A percentile compares a stretch with the other conserved stretches of the same genome.
These are phyloP conservation scores for Priapulus caudatus DNA, from an alignment of 2,888 invertebrate genomes.

Conservation along the genomic window DNA sequence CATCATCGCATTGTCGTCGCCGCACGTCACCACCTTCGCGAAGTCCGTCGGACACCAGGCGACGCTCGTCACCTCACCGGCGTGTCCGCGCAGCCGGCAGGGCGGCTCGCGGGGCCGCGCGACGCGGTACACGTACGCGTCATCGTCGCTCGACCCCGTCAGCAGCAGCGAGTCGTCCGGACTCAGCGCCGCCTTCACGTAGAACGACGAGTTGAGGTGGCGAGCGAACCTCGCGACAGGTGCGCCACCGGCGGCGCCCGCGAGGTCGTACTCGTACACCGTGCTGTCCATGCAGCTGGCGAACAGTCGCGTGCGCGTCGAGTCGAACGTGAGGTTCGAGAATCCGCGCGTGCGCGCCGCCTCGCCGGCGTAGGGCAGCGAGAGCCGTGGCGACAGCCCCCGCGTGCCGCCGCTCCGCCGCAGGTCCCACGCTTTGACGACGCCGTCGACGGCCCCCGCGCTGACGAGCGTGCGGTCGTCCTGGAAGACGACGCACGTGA, in stretches of 20 bases:
- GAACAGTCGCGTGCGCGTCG: slow-evolving; percentile 54
- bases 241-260: slow-evolving; percentile 29
- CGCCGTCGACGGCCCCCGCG: slow-evolving; percentile 72
- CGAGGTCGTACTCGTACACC: slow-evolving; percentile 70
- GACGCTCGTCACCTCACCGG: slow-evolving; percentile 74
- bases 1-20: neutral
- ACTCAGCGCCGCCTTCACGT: slow-evolving; percentile 68
- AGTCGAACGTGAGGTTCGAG: slow-evolving; percentile 63
- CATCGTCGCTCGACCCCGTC: slow-evolving; percentile 75
- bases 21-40: slow-evolving; percentile 42
- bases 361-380: slow-evolving; percentile 59
- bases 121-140: slow-evolving; percentile 70
- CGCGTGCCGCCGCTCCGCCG: slow-evolving; percentile 61
- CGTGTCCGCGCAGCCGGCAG: slow-evolving; percentile 58
- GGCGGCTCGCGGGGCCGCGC: slow-evolving; percentile 48
- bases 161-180: slow-evolving; percentile 66
- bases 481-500: slow-evolving; percentile 71
- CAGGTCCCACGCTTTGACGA: slow-evolving; percentile 76
- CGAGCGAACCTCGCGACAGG: slow-evolving; percentile 45
- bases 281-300: slow-evolving; percentile 76
- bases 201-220: slow-evolving; percentile 66
- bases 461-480: slow-evolving; percentile 64
- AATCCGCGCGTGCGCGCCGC: slow-evolving; percentile 49
- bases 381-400: slow-evolving; percentile 57
- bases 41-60: slow-evolving; percentile 55